Conservation (phyloP, 2,888 invertebrate genomes). For the Conus canariensis region DNA sequence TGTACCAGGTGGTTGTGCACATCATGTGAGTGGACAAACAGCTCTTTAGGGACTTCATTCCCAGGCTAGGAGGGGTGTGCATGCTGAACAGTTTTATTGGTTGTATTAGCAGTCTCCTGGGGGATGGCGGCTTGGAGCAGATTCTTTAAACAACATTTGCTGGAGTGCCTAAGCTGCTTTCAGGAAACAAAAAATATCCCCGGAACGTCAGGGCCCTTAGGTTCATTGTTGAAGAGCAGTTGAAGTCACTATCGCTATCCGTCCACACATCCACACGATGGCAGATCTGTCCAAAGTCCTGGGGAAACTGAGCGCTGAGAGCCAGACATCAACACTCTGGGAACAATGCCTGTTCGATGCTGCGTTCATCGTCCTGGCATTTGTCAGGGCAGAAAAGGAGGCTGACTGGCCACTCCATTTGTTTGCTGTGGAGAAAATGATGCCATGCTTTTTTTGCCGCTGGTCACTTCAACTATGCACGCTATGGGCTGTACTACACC, state of each 20-base stretch:
- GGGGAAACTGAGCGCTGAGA: neutral
- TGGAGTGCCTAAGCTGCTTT: constrained; percentile 56
- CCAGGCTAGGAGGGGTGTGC: constrained; percentile 50
- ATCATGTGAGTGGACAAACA: neutral
- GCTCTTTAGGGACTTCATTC: neutral
- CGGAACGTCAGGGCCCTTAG: constrained; percentile 54
- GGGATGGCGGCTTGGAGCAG: constrained; percentile 55
- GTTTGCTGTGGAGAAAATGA: constrained; percentile 49
- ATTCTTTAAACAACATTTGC: constrained; percentile 55
- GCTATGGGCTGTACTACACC: constrained; percentile 58
- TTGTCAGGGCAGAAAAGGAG: neutral
- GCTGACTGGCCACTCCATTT: too few relatives aligned
- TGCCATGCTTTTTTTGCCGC: constrained; percentile 60
- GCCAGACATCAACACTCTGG: constrained; percentile 42
- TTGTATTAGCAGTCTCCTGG: constrained; percentile 49
- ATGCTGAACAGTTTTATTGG: constrained; percentile 55
- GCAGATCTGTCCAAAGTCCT: neutral
- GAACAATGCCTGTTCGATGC: constrained; percentile 49
- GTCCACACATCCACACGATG: neutral
- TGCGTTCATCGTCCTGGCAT: constrained; percentile 33
- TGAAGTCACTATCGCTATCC: constrained; percentile 36
- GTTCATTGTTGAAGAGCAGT: constrained; percentile 51
- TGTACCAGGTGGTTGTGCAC: constrained; percentile 6
- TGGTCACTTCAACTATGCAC: constrained; percentile 56
- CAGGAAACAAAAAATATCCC: constrained; percentile 60